A percentile compares a stretch with the other conserved stretches of the same genome.
These are phyloP conservation scores for Lamellibrachia satsuma DNA, from an alignment of 2,888 invertebrate genomes.

Conservation along the genomic window DNA sequence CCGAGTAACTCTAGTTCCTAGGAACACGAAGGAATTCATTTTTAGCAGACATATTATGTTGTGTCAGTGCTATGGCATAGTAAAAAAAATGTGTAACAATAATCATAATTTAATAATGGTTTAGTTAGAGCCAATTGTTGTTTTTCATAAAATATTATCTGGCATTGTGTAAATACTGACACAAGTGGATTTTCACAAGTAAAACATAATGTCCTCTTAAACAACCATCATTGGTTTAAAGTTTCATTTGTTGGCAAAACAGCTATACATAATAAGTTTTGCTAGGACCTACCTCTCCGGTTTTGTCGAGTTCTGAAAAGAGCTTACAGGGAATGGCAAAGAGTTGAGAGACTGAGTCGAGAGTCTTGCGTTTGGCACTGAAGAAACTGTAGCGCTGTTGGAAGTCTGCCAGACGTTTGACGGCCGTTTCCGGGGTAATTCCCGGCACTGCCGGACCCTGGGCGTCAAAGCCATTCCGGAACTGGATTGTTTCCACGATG, in stretches of 20 bases:
- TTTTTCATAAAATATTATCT: too few species aligned
- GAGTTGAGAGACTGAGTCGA: conserved; percentile 65
- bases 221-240: too few species aligned
- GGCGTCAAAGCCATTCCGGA: conserved; percentile 65
- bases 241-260: background rate
- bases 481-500: conserved; percentile 66
- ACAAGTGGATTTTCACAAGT: too few species aligned
- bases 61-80: too few species aligned
- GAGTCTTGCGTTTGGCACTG: conserved; percentile 61
- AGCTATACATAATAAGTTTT: background rate
- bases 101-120: too few species aligned
- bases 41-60: background rate
- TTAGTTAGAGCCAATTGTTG: too few species aligned
- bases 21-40: background rate
- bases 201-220: background rate
- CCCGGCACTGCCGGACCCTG: conserved; percentile 64
- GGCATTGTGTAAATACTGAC: too few species aligned
- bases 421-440: conserved; percentile 62
- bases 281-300: conserved; percentile 59
- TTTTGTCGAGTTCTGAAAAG: conserved; percentile 65
- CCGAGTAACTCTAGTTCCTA: conserved; percentile 63
- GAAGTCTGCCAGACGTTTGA: conserved; percentile 61
- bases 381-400: conserved; percentile 60
- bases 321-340: conserved; percentile 64
- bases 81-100: too few species aligned